These are phyloP conservation scores for Dicrurus megarhynchus DNA, from an alignment of 2,113 vertebrate species.

Conservation along the genomic window DNA sequence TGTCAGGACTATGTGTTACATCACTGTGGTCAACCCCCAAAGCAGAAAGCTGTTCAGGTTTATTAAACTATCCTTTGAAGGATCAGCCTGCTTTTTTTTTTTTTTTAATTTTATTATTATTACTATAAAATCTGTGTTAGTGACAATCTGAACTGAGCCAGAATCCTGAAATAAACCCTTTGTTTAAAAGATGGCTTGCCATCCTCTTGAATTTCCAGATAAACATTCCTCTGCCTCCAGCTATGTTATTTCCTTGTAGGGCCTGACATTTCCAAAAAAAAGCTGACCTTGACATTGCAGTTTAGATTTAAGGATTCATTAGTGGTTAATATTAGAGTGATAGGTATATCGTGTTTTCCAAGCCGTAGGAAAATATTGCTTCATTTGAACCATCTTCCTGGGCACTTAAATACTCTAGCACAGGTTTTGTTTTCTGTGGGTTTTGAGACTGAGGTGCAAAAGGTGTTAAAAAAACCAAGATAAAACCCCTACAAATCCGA, in stretches of 20 bases:
- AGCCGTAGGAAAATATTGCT: background rate
- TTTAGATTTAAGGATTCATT: background rate
- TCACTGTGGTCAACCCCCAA: background rate
- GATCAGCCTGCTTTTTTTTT: background rate
- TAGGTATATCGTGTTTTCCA: background rate
- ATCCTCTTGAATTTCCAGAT: background rate
- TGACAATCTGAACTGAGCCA: background rate
- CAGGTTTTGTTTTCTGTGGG: background rate
- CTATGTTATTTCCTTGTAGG: background rate
- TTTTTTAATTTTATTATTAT: background rate
- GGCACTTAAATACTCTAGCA: background rate
- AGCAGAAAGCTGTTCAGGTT: background rate
- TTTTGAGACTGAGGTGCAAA: background rate
- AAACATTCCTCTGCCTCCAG: background rate
- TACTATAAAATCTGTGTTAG: background rate
- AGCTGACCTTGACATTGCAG: background rate
- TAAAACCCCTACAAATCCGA: fast-evolving
- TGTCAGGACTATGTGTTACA: background rate
- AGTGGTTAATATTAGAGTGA: background rate
- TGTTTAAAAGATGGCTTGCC: background rate
- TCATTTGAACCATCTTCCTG: background rate
- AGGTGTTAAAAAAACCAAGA: background rate
- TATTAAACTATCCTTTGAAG: background rate
- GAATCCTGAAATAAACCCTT: background rate
- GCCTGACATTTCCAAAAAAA: background rate